Percentiles rank a stretch among this genome's conserved stretches.
Evolutionary conservation across 2,797 vertebrate genomes (phyloP).

Genomic region (Bovichtus variegatus): DNA sequence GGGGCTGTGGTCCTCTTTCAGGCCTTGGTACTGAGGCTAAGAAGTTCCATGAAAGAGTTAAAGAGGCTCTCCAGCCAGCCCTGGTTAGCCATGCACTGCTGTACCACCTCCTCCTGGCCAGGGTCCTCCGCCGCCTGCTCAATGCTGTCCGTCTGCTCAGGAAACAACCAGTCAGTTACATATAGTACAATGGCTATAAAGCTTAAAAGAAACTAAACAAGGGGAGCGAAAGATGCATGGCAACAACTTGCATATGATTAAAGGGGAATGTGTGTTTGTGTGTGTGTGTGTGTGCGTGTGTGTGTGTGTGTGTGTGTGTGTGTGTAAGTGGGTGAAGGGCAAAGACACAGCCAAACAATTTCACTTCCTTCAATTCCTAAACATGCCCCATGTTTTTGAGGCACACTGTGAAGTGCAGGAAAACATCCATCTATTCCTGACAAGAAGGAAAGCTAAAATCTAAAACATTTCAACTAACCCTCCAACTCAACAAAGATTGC

Average conservation of each 20-base stretch:
- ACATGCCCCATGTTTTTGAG: too few species aligned
- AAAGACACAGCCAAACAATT: too few species aligned
- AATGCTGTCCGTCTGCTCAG: slow-evolving; percentile 89
- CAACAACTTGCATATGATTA: background rate
- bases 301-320: too few species aligned
- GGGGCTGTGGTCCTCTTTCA: slow-evolving; percentile 45
- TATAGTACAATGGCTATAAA: background rate
- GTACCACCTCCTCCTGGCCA: slow-evolving; percentile 94
- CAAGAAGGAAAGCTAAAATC: too few species aligned
- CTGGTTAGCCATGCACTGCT: slow-evolving; percentile 95
- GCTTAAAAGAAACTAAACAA: background rate
- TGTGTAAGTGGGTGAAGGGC: background rate
- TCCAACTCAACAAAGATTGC: too few species aligned
- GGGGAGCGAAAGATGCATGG: background rate
- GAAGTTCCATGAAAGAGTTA: slow-evolving; percentile 91
- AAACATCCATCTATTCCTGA: too few species aligned
- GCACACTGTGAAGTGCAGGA: too few species aligned
- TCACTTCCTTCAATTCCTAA: too few species aligned
- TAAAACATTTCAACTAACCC: too few species aligned
- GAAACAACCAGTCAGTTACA: slow-evolving; percentile 3
- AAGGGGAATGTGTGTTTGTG: background rate
- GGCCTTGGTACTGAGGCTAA: slow-evolving; percentile 86
- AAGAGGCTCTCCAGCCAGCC: slow-evolving; percentile 93
- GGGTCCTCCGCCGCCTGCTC: slow-evolving; percentile 92
- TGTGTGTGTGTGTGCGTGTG: too few species aligned